Conservation (phyloP, 2,888 invertebrate genomes). For the Exocentrus adspersus region DNA sequence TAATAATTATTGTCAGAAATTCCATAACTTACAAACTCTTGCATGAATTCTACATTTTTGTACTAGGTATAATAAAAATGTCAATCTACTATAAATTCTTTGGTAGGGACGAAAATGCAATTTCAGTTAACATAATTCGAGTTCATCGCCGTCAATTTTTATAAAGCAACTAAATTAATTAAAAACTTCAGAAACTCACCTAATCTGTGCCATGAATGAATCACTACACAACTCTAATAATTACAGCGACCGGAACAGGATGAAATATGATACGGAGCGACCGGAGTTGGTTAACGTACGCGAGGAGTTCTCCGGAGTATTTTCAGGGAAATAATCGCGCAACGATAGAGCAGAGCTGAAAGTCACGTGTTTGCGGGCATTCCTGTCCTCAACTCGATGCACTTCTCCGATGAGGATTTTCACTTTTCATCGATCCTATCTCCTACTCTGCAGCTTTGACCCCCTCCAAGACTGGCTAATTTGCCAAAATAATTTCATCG, state of each 20-base stretch:
- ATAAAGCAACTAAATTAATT: too few species aligned
- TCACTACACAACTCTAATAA: neutral
- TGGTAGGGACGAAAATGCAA: too few species aligned
- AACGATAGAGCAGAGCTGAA: conserved; percentile 39
- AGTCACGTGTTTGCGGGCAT: conserved; percentile 44
- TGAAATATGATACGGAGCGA: conserved; percentile 4
- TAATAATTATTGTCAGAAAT: too few species aligned
- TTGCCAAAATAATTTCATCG: too few species aligned
- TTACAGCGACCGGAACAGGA: neutral
- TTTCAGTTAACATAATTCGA: too few species aligned
- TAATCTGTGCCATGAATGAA: neutral
- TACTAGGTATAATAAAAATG: too few species aligned
- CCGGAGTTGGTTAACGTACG: conserved; percentile 11
- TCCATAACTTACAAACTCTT: too few species aligned
- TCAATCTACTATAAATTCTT: too few species aligned
- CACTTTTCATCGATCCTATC: conserved; percentile 21
- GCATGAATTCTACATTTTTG: too few species aligned
- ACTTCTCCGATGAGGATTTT: conserved; percentile 27
- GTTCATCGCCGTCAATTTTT: too few species aligned
- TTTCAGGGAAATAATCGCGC: conserved; percentile 26
- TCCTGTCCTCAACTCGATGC: conserved; percentile 32
- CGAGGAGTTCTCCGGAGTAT: conserved; percentile 16
- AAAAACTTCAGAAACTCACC: neutral
- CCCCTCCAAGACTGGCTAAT: too few species aligned
- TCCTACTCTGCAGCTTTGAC: neutral